Conservation (phyloP, 2,888 invertebrate species). For the Mythimna pallens region DNA sequence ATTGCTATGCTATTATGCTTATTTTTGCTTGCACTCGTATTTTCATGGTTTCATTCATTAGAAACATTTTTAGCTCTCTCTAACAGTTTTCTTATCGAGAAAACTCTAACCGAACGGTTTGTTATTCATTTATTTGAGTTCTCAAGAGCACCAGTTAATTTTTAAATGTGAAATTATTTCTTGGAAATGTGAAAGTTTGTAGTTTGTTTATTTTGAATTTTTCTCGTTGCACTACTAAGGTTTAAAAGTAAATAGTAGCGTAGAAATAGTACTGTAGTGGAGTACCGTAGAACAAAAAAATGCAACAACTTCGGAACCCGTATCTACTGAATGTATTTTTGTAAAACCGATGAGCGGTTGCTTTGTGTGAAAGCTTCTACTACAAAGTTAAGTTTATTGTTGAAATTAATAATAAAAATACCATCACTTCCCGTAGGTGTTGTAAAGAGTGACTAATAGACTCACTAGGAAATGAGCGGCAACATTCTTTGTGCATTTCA, state of each 20-base stretch:
- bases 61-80: conserved; percentile 12
- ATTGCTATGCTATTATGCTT: conserved; percentile 5
- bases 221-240: conserved; percentile 4
- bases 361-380: too few relatives aligned
- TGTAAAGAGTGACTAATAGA: too few relatives aligned
- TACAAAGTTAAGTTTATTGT: too few relatives aligned
- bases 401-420: too few relatives aligned
- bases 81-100: conserved; percentile 19
- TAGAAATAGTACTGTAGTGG: conserved; percentile 5
- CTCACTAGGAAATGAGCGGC: too few relatives aligned
- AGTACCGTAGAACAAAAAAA: too few relatives aligned
- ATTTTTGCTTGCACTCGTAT: neutral
- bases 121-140: conserved; percentile 21
- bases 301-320: too few relatives aligned
- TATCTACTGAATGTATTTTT: too few relatives aligned
- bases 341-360: too few relatives aligned
- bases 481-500: too few relatives aligned
- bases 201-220: conserved; percentile 5
- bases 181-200: too few relatives aligned
- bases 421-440: too few relatives aligned
- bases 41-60: conserved; percentile 33
- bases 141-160: conserved; percentile 3
- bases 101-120: neutral
- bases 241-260: neutral
- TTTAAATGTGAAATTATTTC: conserved; percentile 12